Percentiles rank a stretch among this genome's conserved stretches.
phyloP scores from a whole-genome alignment of 2,888 invertebrate genomes.

The Drosophila greeni region DNA sequence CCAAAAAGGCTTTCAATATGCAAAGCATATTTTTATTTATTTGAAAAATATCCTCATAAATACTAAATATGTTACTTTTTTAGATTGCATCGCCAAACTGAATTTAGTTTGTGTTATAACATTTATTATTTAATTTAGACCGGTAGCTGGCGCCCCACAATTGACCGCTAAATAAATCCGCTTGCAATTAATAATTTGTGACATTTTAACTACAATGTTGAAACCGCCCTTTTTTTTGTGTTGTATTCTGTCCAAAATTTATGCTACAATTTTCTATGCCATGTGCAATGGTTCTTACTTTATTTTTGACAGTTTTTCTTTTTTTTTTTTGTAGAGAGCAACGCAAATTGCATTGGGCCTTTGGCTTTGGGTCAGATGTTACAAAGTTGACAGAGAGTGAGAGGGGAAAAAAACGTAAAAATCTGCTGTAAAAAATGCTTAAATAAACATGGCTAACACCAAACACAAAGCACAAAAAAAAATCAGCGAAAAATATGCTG shows the following conservation, averaged over 20 bases:
- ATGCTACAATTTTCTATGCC: conserved; percentile 67
- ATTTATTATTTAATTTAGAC: conserved; percentile 23
- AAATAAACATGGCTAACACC: conserved; percentile 33
- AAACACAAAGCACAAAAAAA: conserved; percentile 17
- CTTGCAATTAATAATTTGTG: conserved; percentile 58
- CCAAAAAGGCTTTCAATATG: conserved; percentile 3
- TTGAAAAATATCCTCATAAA: conserved; percentile 9
- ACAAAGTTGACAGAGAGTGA: conserved; percentile 54
- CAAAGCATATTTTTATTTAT: conserved; percentile 1
- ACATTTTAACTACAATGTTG: conserved; percentile 59
- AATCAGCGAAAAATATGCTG: conserved; percentile 31
- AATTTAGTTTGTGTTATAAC: neutral
- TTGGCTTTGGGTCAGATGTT: conserved; percentile 41
- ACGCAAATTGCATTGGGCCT: conserved; percentile 61
- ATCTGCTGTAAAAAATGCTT: conserved; percentile 33
- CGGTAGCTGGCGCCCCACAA: conserved; percentile 5
- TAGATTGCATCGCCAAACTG: neutral
- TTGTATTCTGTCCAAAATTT: conserved; percentile 44
- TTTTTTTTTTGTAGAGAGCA: conserved; percentile 17
- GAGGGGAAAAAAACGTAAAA: conserved; percentile 17
- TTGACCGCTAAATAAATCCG: conserved; percentile 50
- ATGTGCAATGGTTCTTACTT: conserved; percentile 24
- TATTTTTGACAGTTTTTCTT: conserved; percentile 7
- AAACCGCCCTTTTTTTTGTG: conserved; percentile 46
- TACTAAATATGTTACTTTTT: neutral